A percentile compares a stretch with the other conserved stretches of the same genome.
These are phyloP conservation scores for Octomys mimax DNA, from an alignment of 2,797 vertebrate species.

Conservation along the genomic window DNA sequence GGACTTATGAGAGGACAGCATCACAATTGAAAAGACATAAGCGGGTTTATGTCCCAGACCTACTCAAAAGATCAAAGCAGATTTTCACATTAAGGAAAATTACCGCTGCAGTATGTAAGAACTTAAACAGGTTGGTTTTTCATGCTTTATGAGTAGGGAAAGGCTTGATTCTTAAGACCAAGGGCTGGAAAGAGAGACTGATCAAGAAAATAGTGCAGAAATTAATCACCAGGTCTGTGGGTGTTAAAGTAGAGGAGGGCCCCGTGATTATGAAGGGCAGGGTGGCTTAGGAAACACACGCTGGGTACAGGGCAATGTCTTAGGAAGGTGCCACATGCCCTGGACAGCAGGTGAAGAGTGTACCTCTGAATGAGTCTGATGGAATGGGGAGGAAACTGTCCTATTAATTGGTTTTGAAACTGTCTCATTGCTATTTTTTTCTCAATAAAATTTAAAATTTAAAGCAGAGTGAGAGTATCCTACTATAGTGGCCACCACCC, in stretches of 20 bases:
- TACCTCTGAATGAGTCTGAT: no score
- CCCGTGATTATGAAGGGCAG: accelerated
- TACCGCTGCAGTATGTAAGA: background rate
- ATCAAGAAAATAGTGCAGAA: background rate
- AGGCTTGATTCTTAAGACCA: background rate
- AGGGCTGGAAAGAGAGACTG: background rate
- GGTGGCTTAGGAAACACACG: no score
- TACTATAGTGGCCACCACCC: background rate
- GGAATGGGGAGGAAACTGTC: background rate
- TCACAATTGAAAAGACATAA: background rate
- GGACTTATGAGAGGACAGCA: background rate
- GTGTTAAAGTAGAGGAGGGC: no score
- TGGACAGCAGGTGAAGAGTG: background rate
- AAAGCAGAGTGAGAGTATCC: background rate
- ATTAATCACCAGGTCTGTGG: background rate
- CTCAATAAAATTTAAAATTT: no score
- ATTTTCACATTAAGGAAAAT: background rate
- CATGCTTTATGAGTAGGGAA: background rate
- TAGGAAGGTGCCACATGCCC: background rate
- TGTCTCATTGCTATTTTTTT: no score
- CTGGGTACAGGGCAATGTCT: accelerated
- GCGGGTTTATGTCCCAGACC: no score
- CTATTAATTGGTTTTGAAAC: no score
- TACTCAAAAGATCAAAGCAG: background rate
- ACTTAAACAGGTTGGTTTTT: background rate